Conservation (phyloP, 2,888 invertebrate species). For the Tipula unca region DNA sequence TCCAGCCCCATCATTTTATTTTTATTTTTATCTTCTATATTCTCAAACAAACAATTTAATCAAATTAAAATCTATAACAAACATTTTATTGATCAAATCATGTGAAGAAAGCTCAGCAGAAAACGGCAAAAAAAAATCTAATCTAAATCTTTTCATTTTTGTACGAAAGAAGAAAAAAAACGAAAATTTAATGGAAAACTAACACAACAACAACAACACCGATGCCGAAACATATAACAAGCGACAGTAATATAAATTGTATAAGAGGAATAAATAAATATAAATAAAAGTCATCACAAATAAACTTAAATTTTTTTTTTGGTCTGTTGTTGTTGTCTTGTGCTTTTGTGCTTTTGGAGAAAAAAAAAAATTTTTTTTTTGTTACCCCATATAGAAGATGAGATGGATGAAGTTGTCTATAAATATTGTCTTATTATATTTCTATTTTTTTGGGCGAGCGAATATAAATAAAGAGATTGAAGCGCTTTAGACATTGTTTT, state of each 20-base stretch:
- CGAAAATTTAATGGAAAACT: conserved; percentile 4
- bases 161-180: not conserved
- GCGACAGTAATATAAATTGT: conserved; percentile 14
- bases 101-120: conserved; percentile 9
- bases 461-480: conserved; percentile 8
- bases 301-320: conserved; percentile 8
- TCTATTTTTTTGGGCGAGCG: conserved; percentile 1
- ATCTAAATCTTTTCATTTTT: not conserved
- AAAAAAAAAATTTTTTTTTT: not conserved
- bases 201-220: not conserved
- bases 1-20: not conserved
- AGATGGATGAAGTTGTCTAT: conserved; percentile 8
- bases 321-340: not conserved
- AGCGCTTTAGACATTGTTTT: not conserved
- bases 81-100: conserved; percentile 14
- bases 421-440: not conserved
- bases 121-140: not conserved
- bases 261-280: conserved; percentile 14
- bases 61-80: conserved; percentile 14
- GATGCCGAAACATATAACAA: not conserved
- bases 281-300: conserved; percentile 14
- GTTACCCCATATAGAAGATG: not conserved
- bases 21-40: not conserved
- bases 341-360: not conserved
- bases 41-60: conserved; percentile 4